phyloP scores from a whole-genome alignment of 2,888 invertebrate genomes.

The Darwinula stevensoni region DNA sequence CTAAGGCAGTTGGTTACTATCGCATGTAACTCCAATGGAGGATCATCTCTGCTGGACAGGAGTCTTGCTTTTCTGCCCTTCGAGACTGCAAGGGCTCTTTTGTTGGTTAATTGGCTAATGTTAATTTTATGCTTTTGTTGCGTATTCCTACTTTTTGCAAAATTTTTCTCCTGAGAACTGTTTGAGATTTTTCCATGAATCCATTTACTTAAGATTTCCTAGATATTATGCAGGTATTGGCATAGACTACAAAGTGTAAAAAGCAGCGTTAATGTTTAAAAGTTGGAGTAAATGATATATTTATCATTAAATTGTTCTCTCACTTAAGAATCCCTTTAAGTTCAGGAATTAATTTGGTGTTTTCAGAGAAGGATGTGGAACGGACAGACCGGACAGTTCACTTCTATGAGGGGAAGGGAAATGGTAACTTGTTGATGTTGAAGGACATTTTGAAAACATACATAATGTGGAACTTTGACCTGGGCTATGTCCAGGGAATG shows the following conservation, averaged over 20 bases:
- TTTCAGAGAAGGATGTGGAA: slow-evolving; percentile 75
- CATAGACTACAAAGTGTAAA: too few relatives aligned
- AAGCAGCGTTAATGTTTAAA: too few relatives aligned
- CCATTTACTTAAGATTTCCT: too few relatives aligned
- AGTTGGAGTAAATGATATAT: background rate
- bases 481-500: slow-evolving; percentile 93
- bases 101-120: too few relatives aligned
- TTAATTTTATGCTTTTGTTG: too few relatives aligned
- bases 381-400: slow-evolving; percentile 70
- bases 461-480: slow-evolving; percentile 93
- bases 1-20: slow-evolving; percentile 61
- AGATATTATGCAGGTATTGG: too few relatives aligned
- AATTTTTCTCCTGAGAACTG: too few relatives aligned
- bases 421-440: slow-evolving; percentile 50
- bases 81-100: too few relatives aligned
- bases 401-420: slow-evolving; percentile 77
- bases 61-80: slow-evolving; percentile 52
- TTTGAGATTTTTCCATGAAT: too few relatives aligned
- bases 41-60: slow-evolving; percentile 57
- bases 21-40: slow-evolving; percentile 92
- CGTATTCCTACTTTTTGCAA: too few relatives aligned
- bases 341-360: slow-evolving; percentile 6
- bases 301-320: background rate
- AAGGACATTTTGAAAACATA: slow-evolving; percentile 92
- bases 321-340: background rate